Conservation (phyloP, 2,888 invertebrate species). For the Lypha dubia region DNA sequence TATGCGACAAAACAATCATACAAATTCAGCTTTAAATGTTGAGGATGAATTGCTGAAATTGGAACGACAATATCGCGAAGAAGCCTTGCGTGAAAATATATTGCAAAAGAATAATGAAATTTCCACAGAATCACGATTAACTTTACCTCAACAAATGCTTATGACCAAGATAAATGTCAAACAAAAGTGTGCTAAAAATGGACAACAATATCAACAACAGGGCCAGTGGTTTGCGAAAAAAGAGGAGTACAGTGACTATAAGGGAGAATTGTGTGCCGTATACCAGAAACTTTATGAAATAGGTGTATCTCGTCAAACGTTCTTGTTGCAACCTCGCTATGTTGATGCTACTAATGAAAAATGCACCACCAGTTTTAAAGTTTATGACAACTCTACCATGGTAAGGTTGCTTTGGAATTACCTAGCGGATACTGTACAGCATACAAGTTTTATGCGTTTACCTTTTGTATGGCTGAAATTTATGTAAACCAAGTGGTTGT, state of each 20-base stretch:
- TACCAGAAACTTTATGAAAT: conserved; percentile 6
- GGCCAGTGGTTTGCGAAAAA: conserved; percentile 79
- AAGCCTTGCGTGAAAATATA: conserved; percentile 76
- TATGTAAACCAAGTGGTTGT: conserved; percentile 71
- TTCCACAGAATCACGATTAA: conserved; percentile 70
- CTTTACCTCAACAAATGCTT: conserved; percentile 69
- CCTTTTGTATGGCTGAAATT: conserved; percentile 78
- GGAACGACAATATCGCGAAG: conserved; percentile 78
- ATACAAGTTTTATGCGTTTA: conserved; percentile 74
- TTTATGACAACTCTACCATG: conserved; percentile 72
- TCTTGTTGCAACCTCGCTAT: conserved; percentile 41
- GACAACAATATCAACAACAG: conserved; percentile 45
- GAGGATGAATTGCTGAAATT: conserved; percentile 80
- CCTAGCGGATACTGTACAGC: conserved; percentile 76
- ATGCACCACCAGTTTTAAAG: conserved; percentile 17
- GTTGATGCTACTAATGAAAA: conserved; percentile 29
- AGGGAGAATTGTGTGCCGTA: not conserved
- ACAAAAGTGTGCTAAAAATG: conserved; percentile 66
- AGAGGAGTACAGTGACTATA: conserved; percentile 78
- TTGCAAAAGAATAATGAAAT: conserved; percentile 76
- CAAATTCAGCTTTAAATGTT: conserved; percentile 77
- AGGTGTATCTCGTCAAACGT: conserved; percentile 25
- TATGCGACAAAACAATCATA: conserved; percentile 67
- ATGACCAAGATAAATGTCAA: conserved; percentile 66
- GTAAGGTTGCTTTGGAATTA: conserved; percentile 78